Conservation (phyloP, 2,797 vertebrate species). For the Poeciliopsis turneri region DNA sequence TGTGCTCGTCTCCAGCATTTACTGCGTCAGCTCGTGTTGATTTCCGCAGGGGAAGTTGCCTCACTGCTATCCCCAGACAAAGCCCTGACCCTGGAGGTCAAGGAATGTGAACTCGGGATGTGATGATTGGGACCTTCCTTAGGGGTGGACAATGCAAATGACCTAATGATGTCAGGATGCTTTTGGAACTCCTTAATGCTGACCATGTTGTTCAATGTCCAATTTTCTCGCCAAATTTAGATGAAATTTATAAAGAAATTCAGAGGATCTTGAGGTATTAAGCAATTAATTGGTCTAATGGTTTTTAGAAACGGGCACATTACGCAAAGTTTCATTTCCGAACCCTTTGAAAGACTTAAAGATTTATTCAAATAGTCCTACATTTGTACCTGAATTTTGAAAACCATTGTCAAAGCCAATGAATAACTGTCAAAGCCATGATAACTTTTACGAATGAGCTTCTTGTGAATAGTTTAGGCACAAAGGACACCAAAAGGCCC, state of each 20-base stretch:
- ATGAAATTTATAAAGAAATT: slow-evolving; percentile 4
- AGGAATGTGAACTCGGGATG: slow-evolving; percentile 81
- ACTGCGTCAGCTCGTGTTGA: slow-evolving; percentile 66
- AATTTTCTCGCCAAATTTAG: slow-evolving; percentile 22
- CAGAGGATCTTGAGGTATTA: background rate
- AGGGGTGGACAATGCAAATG: slow-evolving; percentile 64
- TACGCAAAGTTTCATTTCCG: background rate
- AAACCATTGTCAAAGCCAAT: slow-evolving; percentile 70
- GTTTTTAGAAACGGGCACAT: slow-evolving; percentile 1
- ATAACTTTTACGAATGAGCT: slow-evolving; percentile 78
- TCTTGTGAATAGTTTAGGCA: slow-evolving; percentile 73
- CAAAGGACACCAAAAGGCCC: slow-evolving; percentile 79
- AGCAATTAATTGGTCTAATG: background rate
- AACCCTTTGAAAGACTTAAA: background rate
- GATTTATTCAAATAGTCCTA: background rate
- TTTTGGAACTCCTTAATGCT: slow-evolving; percentile 22
- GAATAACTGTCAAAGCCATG: slow-evolving; percentile 56
- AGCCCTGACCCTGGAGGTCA: slow-evolving; percentile 77
- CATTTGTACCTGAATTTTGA: slow-evolving; percentile 37
- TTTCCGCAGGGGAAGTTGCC: slow-evolving; percentile 80
- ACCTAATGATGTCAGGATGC: slow-evolving; percentile 57
- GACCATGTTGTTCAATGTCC: slow-evolving; percentile 24
- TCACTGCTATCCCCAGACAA: slow-evolving; percentile 77
- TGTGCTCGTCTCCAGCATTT: slow-evolving; percentile 55
- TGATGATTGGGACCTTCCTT: slow-evolving; percentile 78